phyloP scores from a whole-genome alignment of 2,888 invertebrate species.

The Drosophila infuscata region DNA sequence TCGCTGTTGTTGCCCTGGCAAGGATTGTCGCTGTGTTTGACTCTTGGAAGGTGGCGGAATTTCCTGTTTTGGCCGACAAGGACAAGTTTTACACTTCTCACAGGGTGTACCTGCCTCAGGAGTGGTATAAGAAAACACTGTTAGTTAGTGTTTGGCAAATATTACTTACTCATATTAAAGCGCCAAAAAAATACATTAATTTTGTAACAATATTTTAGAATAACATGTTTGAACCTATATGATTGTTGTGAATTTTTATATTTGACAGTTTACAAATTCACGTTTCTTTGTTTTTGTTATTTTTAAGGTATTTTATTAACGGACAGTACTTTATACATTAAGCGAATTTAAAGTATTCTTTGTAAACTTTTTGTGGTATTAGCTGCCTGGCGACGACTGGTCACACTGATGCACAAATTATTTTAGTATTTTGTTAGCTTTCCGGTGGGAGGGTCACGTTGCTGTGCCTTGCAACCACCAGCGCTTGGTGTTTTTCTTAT shows the following conservation, averaged over 20 bases:
- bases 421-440: conserved; percentile 46
- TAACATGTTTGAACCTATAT: conserved; percentile 4
- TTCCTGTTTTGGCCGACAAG: conserved; percentile 34
- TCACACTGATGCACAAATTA: conserved; percentile 17
- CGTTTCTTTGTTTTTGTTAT: too few species aligned
- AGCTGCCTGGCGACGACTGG: conserved; percentile 3
- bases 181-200: conserved; percentile 28
- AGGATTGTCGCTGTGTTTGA: neutral
- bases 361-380: conserved; percentile 20
- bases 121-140: neutral
- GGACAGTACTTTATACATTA: neutral
- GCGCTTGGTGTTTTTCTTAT: conserved; percentile 27
- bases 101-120: conserved; percentile 46
- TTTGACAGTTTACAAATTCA: neutral
- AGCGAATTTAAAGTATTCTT: neutral
- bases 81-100: conserved; percentile 59
- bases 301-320: neutral
- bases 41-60: neutral
- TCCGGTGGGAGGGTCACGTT: conserved; percentile 2
- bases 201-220: conserved; percentile 4
- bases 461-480: conserved; percentile 5
- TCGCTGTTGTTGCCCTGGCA: neutral
- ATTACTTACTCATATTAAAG: conserved; percentile 47
- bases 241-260: neutral
- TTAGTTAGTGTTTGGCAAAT: neutral